A percentile compares a stretch with the other conserved stretches of the same genome.
phyloP scores from a whole-genome alignment of 2,888 invertebrate genomes.

The Drosophila yooni region DNA sequence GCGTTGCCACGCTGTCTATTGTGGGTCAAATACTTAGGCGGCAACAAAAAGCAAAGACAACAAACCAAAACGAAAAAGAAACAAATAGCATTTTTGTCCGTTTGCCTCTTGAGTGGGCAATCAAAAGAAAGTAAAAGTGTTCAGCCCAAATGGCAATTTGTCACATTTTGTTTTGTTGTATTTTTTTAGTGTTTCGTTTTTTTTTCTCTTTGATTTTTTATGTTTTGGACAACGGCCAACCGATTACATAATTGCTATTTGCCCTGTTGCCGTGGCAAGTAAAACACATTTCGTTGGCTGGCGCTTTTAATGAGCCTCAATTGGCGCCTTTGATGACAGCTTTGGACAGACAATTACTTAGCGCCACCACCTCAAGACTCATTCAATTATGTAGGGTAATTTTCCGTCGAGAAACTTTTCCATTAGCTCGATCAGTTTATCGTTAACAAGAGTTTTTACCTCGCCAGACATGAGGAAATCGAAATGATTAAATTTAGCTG shows the following conservation, averaged over 20 bases:
- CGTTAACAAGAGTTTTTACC: constrained; percentile 74
- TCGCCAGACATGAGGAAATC: constrained; percentile 76
- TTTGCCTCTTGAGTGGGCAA: constrained; percentile 45
- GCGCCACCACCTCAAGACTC: constrained; percentile 20
- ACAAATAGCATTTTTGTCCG: constrained; percentile 54
- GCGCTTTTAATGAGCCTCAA: constrained; percentile 55
- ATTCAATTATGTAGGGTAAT: constrained; percentile 77
- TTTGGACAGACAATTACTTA: constrained; percentile 45
- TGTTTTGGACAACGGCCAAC: constrained; percentile 37
- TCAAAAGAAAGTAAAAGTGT: constrained; percentile 78
- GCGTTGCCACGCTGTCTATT: constrained; percentile 26
- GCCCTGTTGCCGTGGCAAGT: constrained; percentile 57
- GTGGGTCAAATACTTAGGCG: constrained; percentile 39
- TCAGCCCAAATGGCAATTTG: constrained; percentile 40
- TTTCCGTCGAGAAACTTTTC: constrained; percentile 71
- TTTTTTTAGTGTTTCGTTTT: constrained; percentile 41
- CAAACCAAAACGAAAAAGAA: constrained; percentile 17
- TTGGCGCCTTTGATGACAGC: constrained; percentile 50
- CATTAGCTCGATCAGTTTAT: constrained; percentile 73
- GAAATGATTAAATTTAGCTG: constrained; percentile 78
- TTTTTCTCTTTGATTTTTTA: constrained; percentile 51
- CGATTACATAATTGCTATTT: constrained; percentile 71
- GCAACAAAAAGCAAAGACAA: constrained; percentile 7
- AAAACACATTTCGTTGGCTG: constrained; percentile 55
- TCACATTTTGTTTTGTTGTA: constrained; percentile 49